Evolutionary conservation across 2,888 invertebrate genomes (phyloP), one percentile per base, ranked within the genome.

Genomic region (Antheraea assamensis): DNA sequence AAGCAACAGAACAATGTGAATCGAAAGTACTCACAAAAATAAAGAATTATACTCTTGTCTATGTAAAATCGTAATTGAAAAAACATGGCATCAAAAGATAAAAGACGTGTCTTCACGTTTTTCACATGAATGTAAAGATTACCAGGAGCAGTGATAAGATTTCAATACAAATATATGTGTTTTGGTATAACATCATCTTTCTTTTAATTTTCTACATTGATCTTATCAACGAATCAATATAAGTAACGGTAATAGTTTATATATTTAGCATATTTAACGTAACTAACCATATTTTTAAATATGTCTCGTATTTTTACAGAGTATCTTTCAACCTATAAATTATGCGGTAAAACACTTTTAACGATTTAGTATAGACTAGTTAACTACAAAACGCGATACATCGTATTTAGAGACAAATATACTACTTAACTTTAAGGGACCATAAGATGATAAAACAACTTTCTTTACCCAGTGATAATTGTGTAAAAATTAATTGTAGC

Each of bases 71-170:
- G 27, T 30, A 64, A 30, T 30, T 30, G 17, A 64, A 3, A 3
- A 15, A 64, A 15, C 17, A 64, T 64, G 61, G 30, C 27, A 64
- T 21, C 17, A 64, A 64, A 17, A 64, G 30, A 64, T 30, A 64
- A 64, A 64, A 30, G 27, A 64, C 27, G 17, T 64, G 61, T 15
- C 61, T 35, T n/a, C 5, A 13, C 68, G 35, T 71, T 55, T 71
- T 58, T 58, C 31, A 61, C 35, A 68, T 68, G 24, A 68, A 68
- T 35, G 24, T 68, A 68, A 31, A 68, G 66, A 68, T 35, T 68
- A n/a, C 31, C 13, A 24, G n/a, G 35, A 21, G 35, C n/a, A n/a
- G 35, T 35, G 68, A 68, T 68, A 68, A 68, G 68, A 68, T 68
- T 68, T 27, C 24, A 68, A 27, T 55, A 21, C 52, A 52, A 31